Evolutionary conservation across 2,113 vertebrate genomes (phyloP).

Genomic region (Propithecus coquereli): DNA sequence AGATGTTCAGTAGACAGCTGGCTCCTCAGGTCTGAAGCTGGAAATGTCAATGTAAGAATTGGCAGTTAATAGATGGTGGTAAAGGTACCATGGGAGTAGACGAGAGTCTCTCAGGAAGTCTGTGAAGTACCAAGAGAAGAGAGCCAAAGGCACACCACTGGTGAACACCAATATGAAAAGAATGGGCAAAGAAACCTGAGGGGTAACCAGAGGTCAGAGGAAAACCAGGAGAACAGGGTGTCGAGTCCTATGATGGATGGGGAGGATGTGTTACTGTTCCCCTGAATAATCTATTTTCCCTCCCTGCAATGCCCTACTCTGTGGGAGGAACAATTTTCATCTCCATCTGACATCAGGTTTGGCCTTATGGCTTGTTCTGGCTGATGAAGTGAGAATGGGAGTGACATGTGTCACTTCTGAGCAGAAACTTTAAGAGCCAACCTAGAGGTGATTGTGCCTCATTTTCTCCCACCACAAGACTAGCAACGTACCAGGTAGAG

Average conservation of each 20-base stretch:
- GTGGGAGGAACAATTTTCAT: neutral
- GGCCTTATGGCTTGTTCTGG: neutral
- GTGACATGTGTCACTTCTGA: neutral
- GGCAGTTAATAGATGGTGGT: neutral
- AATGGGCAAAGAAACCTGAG: neutral
- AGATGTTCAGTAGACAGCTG: neutral
- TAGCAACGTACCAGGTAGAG: neutral
- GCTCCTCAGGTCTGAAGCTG: neutral
- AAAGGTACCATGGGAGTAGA: neutral
- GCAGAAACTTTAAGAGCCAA: neutral
- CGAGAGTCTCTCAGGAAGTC: neutral
- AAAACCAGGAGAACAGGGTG: neutral
- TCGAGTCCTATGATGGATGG: neutral
- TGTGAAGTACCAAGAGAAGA: neutral
- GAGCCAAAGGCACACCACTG: neutral
- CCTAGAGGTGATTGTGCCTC: neutral
- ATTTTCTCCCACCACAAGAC: neutral
- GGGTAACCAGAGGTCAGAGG: neutral
- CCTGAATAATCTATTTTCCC: neutral
- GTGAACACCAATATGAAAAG: neutral
- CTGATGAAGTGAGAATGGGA: neutral
- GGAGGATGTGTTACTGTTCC: neutral
- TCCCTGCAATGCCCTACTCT: neutral
- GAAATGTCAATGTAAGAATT: neutral
- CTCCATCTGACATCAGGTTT: neutral